Evolutionary conservation across 2,888 invertebrate genomes (phyloP), one percentile per base, ranked within the genome.

Genomic region (Sialis fuliginosa): DNA sequence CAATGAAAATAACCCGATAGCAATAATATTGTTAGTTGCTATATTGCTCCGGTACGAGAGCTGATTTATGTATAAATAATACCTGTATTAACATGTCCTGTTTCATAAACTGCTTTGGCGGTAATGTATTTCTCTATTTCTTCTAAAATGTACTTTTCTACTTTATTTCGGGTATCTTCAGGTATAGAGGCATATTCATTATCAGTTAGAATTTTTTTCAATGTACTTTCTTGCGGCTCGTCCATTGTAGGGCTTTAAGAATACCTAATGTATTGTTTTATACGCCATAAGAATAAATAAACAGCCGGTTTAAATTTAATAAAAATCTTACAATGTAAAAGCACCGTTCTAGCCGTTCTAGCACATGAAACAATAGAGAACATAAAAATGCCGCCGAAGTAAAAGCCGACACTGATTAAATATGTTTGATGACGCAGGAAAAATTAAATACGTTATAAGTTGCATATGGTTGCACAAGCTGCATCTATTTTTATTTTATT

Each of bases 71-170:
- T 32, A 45, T 34, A 45, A 41, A 39, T 9, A 42, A 50, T 65
- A 82, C 82, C 80, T 56, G 74, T 70, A 58, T 71, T 74, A 50
- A 69, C 68, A 61, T 73, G 74, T 55, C 70, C 73, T 50, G 77
- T 75, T 66, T 82, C 82, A 51, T 79, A 76, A 33, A 84, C 69
- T 4, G 84, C 85, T 64, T 79, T 82, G 32, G 79, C 72, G 48
- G 80, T 81, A 55, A 83, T 68, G 53, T 77, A 78, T 60, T 81
- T 79, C 56, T 81, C 81, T 58, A 80, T 77, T 60, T 77, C 76
- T 48, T 72, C 68, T 43, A 68, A 70, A 45, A 77, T 69, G 56
- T 70, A 72, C 34, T 60, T 61, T 55, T 77, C 76, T 39, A 86
- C 67, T 65, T 84, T 85, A 53, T 70, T 62, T 31, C 67, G 67